Evolutionary conservation across 2,888 invertebrate genomes (phyloP).

Genomic region (Macrophya annulata): DNA sequence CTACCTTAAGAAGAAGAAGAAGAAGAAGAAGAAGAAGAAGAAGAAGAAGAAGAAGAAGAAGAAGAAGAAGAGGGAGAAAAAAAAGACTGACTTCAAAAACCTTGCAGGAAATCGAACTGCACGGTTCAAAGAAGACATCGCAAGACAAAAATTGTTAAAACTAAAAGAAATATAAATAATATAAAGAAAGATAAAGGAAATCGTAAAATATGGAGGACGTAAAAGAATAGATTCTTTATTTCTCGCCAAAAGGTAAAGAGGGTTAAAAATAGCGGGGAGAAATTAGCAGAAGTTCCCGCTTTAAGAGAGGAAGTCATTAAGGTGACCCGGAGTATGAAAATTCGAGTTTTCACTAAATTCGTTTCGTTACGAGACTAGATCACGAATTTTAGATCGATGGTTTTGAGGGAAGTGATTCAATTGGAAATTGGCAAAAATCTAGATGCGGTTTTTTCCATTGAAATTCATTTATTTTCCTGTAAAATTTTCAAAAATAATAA

Average conservation of each 20-base stretch:
- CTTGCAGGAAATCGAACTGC: conserved; percentile 29
- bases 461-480: too few species aligned
- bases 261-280: too few species aligned
- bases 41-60: background rate
- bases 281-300: too few species aligned
- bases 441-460: too few species aligned
- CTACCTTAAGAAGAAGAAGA: background rate
- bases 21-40: background rate
- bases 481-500: too few species aligned
- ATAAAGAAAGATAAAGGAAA: background rate
- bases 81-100: background rate
- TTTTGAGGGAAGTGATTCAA: too few species aligned
- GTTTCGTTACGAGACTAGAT: too few species aligned
- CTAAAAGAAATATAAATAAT: background rate
- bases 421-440: too few species aligned
- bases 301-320: too few species aligned
- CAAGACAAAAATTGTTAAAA: background rate
- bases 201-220: background rate
- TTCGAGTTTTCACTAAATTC: too few species aligned
- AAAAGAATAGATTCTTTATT: background rate
- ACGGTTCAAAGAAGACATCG: background rate
- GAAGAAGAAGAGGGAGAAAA: background rate
- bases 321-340: too few species aligned
- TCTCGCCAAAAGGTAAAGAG: background rate
- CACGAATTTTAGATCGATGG: too few species aligned